phyloP scores from a whole-genome alignment of 2,113 vertebrate genomes.

The Tychaedon coryphoeus region DNA sequence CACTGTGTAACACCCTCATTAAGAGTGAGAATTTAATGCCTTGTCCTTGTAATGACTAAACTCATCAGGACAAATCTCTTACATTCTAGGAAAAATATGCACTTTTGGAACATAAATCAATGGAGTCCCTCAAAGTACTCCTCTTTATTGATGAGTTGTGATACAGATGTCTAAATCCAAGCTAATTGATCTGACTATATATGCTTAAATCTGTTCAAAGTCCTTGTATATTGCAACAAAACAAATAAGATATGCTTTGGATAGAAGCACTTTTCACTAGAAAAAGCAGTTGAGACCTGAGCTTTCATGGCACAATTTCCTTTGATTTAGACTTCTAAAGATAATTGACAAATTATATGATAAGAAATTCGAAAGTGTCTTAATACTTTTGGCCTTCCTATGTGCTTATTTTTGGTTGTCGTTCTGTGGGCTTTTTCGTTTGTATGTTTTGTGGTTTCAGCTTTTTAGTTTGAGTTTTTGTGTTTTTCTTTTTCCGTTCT shows the following conservation, averaged over 20 bases:
- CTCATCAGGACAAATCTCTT: not conserved
- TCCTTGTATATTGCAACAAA: not conserved
- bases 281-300: not conserved
- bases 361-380: not conserved
- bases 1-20: not conserved
- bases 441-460: not conserved
- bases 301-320: not conserved
- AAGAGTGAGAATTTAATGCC: not conserved
- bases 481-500: too few relatives aligned
- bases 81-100: not conserved
- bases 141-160: not conserved
- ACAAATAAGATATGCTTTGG: not conserved
- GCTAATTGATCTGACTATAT: not conserved
- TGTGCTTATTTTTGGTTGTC: not conserved
- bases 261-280: not conserved
- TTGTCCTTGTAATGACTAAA: not conserved
- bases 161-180: not conserved
- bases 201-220: not conserved
- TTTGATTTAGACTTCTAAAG: not conserved
- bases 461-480: too few relatives aligned
- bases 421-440: rapidly evolving
- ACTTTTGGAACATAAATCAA: not conserved
- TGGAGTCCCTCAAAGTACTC: not conserved
- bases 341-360: not conserved
- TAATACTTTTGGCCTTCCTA: not conserved